Evolutionary conservation across 2,797 vertebrate species (phyloP).

Genomic region (Hyperoplus immaculatus): DNA sequence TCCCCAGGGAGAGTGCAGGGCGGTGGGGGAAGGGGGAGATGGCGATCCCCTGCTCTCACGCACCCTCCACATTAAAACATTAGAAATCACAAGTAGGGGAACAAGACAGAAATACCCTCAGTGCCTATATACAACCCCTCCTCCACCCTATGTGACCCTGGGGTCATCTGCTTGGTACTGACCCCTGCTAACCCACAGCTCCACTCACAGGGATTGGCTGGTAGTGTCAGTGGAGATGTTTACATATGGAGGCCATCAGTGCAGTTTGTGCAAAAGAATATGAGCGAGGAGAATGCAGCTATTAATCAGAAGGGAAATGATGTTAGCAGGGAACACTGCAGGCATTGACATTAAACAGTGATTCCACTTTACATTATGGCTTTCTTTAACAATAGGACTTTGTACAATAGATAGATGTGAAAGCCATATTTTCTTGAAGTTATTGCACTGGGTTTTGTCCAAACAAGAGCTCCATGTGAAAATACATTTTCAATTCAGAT

Average conservation of each 20-base stretch:
- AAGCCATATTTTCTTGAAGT: conserved; percentile 1
- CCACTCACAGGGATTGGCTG: conserved; percentile 25
- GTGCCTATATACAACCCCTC: conserved; percentile 43
- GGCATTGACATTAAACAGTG: conserved; percentile 6
- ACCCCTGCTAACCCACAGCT: conserved; percentile 53
- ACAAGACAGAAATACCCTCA: conserved; percentile 64
- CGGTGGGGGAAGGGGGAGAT: conserved; percentile 65
- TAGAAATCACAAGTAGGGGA: conserved; percentile 70
- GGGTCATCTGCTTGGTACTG: conserved; percentile 66
- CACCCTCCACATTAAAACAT: conserved; percentile 73
- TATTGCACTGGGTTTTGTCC: not conserved
- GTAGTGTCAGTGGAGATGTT: conserved; percentile 52
- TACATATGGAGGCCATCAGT: conserved; percentile 39
- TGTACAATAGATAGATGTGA: conserved; percentile 1
- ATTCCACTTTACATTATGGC: not conserved
- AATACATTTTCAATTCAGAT: not conserved
- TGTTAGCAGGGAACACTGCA: conserved; percentile 12
- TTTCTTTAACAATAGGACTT: conserved; percentile 12
- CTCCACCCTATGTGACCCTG: conserved; percentile 53
- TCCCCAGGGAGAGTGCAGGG: conserved; percentile 42
- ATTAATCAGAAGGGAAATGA: conserved; percentile 43
- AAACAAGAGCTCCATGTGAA: not conserved
- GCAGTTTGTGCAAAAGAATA: conserved; percentile 34
- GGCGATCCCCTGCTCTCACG: conserved; percentile 72
- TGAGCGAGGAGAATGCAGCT: conserved; percentile 5